A percentile compares a stretch with the other conserved stretches of the same genome.
These are phyloP conservation scores for Anolis sagrei DNA, from an alignment of 2,113 vertebrate species.

Conservation along the genomic window DNA sequence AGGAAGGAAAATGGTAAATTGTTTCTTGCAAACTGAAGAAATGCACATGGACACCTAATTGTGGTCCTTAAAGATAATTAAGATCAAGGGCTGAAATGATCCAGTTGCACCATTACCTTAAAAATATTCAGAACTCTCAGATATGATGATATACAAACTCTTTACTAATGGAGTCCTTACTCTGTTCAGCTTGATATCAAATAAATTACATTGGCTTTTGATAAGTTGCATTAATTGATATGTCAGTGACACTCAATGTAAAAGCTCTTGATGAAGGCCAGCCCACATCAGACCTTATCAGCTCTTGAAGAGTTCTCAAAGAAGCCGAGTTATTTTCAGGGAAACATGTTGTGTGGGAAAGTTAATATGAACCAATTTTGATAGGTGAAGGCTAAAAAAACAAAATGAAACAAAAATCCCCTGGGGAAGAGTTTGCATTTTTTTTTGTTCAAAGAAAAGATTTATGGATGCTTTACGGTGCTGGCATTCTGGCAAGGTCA, in stretches of 20 bases:
- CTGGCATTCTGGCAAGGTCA: neutral
- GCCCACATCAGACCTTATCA: slow-evolving; percentile 13
- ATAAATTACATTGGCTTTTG: slow-evolving; percentile 20
- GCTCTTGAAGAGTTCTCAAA: slow-evolving; percentile 17
- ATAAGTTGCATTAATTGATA: slow-evolving; percentile 6
- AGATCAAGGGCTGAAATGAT: too few relatives aligned
- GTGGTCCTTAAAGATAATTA: too few relatives aligned
- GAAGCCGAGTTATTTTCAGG: neutral
- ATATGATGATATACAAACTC: neutral
- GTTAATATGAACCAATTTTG: neutral
- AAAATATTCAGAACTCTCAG: slow-evolving; percentile 11
- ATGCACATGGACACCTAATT: too few relatives aligned
- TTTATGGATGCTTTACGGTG: neutral
- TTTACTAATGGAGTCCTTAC: slow-evolving; percentile 11
- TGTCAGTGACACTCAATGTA: slow-evolving; percentile 1
- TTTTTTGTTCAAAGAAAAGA: neutral
- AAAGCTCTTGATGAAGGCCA: slow-evolving; percentile 12
- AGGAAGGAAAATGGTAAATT: too few relatives aligned
- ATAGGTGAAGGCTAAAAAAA: slow-evolving; percentile 7
- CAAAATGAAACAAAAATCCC: too few relatives aligned
- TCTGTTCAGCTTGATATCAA: neutral
- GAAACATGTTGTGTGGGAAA: neutral
- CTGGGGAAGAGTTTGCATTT: neutral
- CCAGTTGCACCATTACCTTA: too few relatives aligned
- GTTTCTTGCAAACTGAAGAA: too few relatives aligned